phyloP scores from a whole-genome alignment of 2,113 vertebrate genomes.

The Tachysurus vachellii region DNA sequence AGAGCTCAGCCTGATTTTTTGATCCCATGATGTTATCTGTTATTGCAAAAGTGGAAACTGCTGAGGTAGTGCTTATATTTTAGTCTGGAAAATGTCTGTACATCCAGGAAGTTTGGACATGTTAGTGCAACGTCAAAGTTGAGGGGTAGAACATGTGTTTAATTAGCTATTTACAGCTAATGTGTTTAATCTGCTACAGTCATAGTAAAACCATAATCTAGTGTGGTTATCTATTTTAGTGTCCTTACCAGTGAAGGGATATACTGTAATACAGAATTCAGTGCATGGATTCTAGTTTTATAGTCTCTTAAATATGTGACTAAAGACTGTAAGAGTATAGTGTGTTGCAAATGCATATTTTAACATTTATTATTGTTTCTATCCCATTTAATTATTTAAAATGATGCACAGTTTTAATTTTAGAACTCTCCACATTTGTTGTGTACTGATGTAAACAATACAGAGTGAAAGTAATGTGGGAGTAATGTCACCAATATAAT shows the following conservation, averaged over 20 bases:
- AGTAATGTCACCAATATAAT: slow-evolving; percentile 52
- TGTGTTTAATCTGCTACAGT: background rate
- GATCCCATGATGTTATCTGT: slow-evolving; percentile 27
- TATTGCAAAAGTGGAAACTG: slow-evolving; percentile 46
- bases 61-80: slow-evolving; percentile 9
- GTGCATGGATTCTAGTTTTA: background rate
- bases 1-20: slow-evolving; percentile 11
- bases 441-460: background rate
- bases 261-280: background rate
- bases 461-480: background rate
- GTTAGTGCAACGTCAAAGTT: background rate
- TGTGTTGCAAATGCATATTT: background rate
- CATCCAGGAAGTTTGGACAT: slow-evolving; percentile 6
- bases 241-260: background rate
- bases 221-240: background rate
- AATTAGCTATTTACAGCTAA: background rate
- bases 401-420: background rate
- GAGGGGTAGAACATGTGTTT: background rate
- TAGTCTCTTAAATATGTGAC: background rate
- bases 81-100: slow-evolving; percentile 21
- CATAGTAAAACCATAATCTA: background rate
- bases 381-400: background rate
- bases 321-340: background rate
- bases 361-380: background rate
- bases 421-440: background rate